Percentiles rank a stretch among this genome's conserved stretches.
phyloP scores from a whole-genome alignment of 2,797 vertebrate species.

The Betta splendens region DNA sequence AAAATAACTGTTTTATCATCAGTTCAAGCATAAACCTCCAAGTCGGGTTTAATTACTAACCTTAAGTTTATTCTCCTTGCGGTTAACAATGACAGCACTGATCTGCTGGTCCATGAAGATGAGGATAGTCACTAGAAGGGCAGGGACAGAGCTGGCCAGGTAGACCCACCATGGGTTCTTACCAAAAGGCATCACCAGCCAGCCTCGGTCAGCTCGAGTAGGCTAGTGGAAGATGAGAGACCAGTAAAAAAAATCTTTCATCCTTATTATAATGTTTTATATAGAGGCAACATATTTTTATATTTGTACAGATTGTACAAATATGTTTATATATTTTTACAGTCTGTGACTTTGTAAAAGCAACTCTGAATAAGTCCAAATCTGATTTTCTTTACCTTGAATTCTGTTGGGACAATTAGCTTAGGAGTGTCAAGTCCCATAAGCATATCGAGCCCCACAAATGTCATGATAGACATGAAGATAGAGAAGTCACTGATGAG shows the following conservation, averaged over 20 bases:
- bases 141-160: constrained; percentile 89
- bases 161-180: constrained; percentile 99
- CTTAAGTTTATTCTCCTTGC: constrained; percentile 95
- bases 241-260: not conserved
- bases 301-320: too few relatives aligned
- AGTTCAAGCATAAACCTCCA: too few relatives aligned
- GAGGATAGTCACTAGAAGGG: constrained; percentile 96
- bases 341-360: too few relatives aligned
- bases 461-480: constrained; percentile 92
- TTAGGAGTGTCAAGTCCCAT: constrained; percentile 89
- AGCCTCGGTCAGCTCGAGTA: constrained; percentile 89
- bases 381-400: constrained; percentile 81
- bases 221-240: constrained; percentile 78
- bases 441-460: constrained; percentile 90
- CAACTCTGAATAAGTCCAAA: too few relatives aligned
- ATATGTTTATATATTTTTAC: too few relatives aligned
- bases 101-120: constrained; percentile 99
- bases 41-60: too few relatives aligned
- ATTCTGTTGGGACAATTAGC: constrained; percentile 86
- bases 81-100: constrained; percentile 95
- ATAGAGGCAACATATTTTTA: too few relatives aligned
- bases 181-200: constrained; percentile 94
- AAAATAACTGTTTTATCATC: too few relatives aligned
- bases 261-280: too few relatives aligned
- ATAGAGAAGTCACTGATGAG: constrained; percentile 96